Base-by-base conservation (phyloP, 2,797 vertebrate genomes). In the Morelia viridis region DNA sequence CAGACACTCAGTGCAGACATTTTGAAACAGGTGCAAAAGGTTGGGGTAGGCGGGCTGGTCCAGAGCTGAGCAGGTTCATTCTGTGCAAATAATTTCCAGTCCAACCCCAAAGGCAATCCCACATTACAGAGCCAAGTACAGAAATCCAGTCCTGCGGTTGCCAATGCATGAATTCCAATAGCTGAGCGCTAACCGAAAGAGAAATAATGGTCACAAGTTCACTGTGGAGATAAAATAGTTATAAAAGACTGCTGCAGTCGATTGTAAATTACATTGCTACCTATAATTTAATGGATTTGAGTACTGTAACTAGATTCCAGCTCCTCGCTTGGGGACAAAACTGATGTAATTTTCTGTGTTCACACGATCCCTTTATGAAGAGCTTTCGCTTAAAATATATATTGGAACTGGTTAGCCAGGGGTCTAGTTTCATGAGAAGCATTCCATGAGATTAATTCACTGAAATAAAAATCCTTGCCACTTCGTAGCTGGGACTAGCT, bases 261-360 rank as follows among this genome's bases (percentile, higher is more conserved):
- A 24, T 17, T n/a, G 68, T 46, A 89, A 86, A 61, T 71, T 64
- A 57, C 50, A 83, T 62, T 87, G 88, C 57, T 62, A 15, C 41
- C 89, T 61, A 90, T 76, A 62, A 92, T 87, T 62, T 90, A 80
- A 85, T 90, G 31, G 41, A 89, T 89, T 89, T 24, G 35, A 68
- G 62, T 12, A n/a, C 35, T 56, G 60, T 92, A 89, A 92, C 62
- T 60, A 68, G 65, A 92, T 92, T 57, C 50, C 15, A 60, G 80
- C 35, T 62, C n/a, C 46, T 46, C 84, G 56, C 57, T 85, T 61
- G 88, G 84, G 60, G 65, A 26, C 64, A 86, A 35, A 87, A 28
- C n/a, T 62, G 65, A 80, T 76, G 65, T 62, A 85, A 87, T 80
- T 92, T 92, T 83, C 88, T 41, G 65, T 53, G 84, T 87, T 50